Base-by-base conservation (phyloP, 2,797 vertebrate genomes). In the Myripristis jacobus region DNA sequence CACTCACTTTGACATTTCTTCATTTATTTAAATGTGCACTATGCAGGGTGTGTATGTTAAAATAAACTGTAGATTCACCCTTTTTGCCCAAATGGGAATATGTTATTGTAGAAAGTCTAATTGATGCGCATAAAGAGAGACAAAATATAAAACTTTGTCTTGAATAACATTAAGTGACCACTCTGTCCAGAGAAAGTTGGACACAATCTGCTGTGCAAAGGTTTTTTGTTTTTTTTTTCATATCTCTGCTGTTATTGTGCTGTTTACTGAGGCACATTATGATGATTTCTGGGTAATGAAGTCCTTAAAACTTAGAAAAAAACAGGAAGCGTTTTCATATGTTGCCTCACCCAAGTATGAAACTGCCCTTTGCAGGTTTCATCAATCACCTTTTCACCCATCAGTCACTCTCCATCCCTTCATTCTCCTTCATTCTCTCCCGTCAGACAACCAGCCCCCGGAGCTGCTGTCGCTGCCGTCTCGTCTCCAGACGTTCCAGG, bases 371-470 rank as follows among this genome's bases (percentile, higher is more conserved):
- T 36, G 34, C 34, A 36, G 34, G 9, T 36, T 36, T 36, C 11
- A 36, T 47, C 8, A 29, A 1, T 55, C 13, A n/a, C 46, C 11
- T 7, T 3, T 5, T 6, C 4, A 31, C 29, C 29, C 8, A 7
- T 31, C 7, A 16, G 16, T 46, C 8, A 3, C 27, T 29, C 3
- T 6, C 27, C 27, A 31, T 7, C 8, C 29, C 29, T 31, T 3
- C 8, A 31, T 3, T 11, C 6, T 50, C 4, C 2, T 10, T 6
- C 53, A 1, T 13, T 46, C 6, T 54, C 16, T 56, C 16, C 36
- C 25, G 0, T 43, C 92, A 99, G 96, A 92, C 73, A 98, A 97
- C 69, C 73, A 92, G 16, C 93, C 95, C 27, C 96, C 96, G 0
- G 66, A 92, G 44, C 90, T 97, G 83, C 93, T 94, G 86, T 58